These are phyloP conservation scores for Lepisosteus oculatus DNA, from an alignment of 2,113 vertebrate genomes.

Conservation along the genomic window DNA sequence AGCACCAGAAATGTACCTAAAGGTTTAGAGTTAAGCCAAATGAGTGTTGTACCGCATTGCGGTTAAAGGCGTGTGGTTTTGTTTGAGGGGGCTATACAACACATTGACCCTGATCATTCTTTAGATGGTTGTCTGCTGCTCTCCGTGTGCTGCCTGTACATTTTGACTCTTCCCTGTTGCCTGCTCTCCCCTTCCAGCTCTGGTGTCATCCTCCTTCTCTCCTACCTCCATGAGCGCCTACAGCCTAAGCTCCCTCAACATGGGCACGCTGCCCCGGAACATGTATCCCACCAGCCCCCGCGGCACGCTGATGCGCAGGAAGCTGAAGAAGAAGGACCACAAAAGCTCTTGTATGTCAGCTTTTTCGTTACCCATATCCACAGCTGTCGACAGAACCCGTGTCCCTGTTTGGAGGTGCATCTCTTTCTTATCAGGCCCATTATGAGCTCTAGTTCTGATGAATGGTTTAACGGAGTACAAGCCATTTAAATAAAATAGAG, in stretches of 20 bases:
- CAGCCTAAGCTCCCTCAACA: slow-evolving; percentile 96
- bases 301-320: slow-evolving; percentile 91
- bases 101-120: too few species aligned
- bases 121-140: background rate
- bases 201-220: slow-evolving; percentile 92
- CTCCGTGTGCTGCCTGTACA: background rate
- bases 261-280: slow-evolving; percentile 91
- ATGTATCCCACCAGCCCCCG: slow-evolving; percentile 94
- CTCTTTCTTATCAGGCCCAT: too few species aligned
- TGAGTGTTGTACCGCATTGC: too few species aligned
- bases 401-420: too few species aligned
- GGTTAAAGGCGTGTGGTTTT: too few species aligned
- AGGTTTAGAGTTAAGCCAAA: too few species aligned
- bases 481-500: too few species aligned
- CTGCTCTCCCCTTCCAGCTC: slow-evolving; percentile 70
- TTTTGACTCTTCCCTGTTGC: slow-evolving; percentile 5
- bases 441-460: too few species aligned
- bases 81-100: too few species aligned
- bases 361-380: slow-evolving; percentile 23
- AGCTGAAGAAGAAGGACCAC: slow-evolving; percentile 97
- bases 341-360: slow-evolving; percentile 90
- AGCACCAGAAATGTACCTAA: too few species aligned
- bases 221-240: slow-evolving; percentile 97
- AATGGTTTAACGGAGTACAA: too few species aligned
- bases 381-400: slow-evolving; percentile 24